Conservation (phyloP, 2,113 vertebrate species). For the Ursus arctos region DNA sequence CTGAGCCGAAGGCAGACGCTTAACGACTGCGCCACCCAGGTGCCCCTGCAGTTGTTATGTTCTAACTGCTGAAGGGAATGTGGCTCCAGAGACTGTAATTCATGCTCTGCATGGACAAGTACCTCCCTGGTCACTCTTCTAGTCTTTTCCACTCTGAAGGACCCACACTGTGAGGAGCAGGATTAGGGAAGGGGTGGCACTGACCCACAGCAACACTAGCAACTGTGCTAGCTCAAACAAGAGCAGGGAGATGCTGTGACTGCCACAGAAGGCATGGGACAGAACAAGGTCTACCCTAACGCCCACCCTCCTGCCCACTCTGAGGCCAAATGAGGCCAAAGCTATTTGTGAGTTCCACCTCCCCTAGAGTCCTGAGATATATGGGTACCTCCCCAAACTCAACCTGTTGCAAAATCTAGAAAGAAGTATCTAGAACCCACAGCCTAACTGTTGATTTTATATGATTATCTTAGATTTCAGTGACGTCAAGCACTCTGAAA, state of each 20-base stretch:
- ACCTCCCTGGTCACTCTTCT: neutral
- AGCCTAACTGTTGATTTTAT: neutral
- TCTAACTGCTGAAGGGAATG: neutral
- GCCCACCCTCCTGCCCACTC: neutral
- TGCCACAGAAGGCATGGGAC: neutral
- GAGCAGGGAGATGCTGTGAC: neutral
- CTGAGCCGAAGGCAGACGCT: too few relatives aligned
- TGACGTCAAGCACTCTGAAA: neutral
- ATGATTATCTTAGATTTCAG: neutral
- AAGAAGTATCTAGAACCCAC: neutral
- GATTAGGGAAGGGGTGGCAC: neutral
- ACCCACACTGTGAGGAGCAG: neutral
- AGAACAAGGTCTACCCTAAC: neutral
- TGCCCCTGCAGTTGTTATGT: neutral
- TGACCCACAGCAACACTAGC: neutral
- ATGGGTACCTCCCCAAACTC: neutral
- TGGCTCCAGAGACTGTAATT: neutral
- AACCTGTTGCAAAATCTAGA: neutral
- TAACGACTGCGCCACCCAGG: too few relatives aligned
- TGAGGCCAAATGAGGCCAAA: neutral
- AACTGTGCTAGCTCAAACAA: neutral
- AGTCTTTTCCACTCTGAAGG: neutral
- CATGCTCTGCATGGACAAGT: neutral
- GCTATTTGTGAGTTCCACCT: neutral
- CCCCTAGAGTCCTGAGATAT: neutral